phyloP scores from a whole-genome alignment of 2,113 vertebrate species.

The Silurus glanis region DNA sequence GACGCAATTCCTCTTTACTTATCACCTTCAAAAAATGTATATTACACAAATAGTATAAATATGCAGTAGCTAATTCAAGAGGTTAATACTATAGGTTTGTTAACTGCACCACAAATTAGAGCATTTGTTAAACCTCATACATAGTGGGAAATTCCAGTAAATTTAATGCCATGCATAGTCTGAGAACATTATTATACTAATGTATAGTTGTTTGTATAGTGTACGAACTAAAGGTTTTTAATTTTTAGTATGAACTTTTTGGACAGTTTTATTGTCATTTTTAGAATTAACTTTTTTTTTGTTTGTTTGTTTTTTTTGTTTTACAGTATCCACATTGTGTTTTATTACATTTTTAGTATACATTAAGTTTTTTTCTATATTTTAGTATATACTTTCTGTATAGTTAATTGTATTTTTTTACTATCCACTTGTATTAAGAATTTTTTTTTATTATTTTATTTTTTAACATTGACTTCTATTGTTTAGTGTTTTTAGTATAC shows the following conservation, averaged over 20 bases:
- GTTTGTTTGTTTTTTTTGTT: neutral
- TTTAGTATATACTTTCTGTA: neutral
- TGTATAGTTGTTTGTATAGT: neutral
- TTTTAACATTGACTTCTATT: neutral
- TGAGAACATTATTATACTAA: neutral
- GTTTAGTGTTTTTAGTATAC: neutral
- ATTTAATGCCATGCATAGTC: neutral
- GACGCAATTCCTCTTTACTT: neutral
- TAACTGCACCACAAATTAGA: neutral
- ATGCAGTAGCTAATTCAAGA: neutral
- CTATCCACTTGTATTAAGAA: neutral
- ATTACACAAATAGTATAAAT: no score
- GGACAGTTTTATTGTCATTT: neutral
- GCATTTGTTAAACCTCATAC: neutral
- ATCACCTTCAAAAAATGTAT: neutral
- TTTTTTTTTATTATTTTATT: neutral
- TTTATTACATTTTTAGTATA: neutral
- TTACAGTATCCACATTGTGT: neutral
- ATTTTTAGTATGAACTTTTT: neutral
- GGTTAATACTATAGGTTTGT: neutral
- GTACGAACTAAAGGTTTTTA: neutral
- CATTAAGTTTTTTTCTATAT: neutral
- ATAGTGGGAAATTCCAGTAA: neutral
- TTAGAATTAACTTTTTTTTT: neutral
- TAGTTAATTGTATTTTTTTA: neutral